Evolutionary conservation across 2,113 vertebrate species (phyloP).

Genomic region (Actenoides lindsayi): DNA sequence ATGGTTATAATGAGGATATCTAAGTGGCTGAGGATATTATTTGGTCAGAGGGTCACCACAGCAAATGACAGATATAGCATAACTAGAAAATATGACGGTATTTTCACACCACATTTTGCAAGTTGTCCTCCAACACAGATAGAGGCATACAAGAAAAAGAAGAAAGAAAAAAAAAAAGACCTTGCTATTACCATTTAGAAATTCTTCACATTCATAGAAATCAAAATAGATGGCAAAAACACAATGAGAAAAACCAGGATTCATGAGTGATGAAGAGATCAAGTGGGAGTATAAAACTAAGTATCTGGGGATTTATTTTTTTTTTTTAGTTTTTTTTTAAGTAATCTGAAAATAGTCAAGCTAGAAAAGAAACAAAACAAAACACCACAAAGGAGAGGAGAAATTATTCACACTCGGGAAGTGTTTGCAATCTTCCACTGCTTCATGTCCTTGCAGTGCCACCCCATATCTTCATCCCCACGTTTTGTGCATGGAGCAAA

Average conservation of each 20-base stretch:
- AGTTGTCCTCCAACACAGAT: not conserved
- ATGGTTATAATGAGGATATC: slow-evolving; percentile 29
- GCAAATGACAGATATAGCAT: not conserved
- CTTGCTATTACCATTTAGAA: not conserved
- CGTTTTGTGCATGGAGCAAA: not conserved
- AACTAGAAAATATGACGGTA: not conserved
- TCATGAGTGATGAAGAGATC: not conserved
- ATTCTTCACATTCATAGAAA: not conserved
- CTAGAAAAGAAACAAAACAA: not conserved
- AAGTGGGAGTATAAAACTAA: not conserved
- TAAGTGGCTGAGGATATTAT: slow-evolving; percentile 14
- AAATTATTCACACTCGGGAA: not conserved
- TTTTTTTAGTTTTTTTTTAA: not conserved
- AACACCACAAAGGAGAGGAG: not conserved
- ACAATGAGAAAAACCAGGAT: not conserved
- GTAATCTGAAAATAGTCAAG: not conserved
- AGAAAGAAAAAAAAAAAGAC: not conserved
- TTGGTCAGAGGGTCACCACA: slow-evolving; percentile 24
- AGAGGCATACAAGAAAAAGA: not conserved
- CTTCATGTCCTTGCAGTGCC: not conserved
- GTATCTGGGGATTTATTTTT: not conserved
- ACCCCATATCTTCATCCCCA: not conserved
- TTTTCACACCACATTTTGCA: not conserved
- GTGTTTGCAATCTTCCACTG: not conserved
- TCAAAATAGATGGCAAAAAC: not conserved